Conservation (phyloP, 2,888 invertebrate genomes). For the Hofmannophila pseudospretella region DNA sequence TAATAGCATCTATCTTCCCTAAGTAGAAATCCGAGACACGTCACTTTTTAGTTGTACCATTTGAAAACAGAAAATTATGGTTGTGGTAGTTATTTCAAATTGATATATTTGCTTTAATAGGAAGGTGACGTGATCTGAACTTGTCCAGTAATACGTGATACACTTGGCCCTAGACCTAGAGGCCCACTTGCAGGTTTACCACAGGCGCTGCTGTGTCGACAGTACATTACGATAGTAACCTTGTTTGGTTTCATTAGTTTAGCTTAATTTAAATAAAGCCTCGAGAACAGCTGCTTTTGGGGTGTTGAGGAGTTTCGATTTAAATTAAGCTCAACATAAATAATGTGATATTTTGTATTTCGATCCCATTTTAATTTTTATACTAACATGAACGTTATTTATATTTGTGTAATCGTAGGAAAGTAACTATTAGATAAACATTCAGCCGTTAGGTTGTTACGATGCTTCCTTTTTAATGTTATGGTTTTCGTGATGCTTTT, state of each 20-base stretch:
- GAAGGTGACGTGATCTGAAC: constrained; percentile 46
- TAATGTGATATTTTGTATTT: constrained; percentile 77
- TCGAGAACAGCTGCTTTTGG: constrained; percentile 34
- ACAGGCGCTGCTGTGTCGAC: constrained; percentile 26
- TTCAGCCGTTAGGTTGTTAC: constrained; percentile 35
- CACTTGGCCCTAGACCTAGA: constrained; percentile 25
- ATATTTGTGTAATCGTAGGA: constrained; percentile 51
- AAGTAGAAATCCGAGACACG: constrained; percentile 40
- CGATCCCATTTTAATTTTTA: constrained; percentile 63
- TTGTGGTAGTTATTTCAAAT: constrained; percentile 76
- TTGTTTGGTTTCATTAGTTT: constrained; percentile 62
- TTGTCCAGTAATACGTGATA: constrained; percentile 32
- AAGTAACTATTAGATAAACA: constrained; percentile 41
- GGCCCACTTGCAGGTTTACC: constrained; percentile 32
- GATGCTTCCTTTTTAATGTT: constrained; percentile 70
- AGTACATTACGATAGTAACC: constrained; percentile 32
- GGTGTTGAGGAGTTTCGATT: constrained; percentile 42
- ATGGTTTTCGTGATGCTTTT: constrained; percentile 59
- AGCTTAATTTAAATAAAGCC: constrained; percentile 69
- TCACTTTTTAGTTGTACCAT: constrained; percentile 60
- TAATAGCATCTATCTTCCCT: constrained; percentile 36
- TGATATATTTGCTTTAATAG: constrained; percentile 62
- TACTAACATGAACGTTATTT: constrained; percentile 54
- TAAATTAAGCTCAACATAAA: constrained; percentile 77
- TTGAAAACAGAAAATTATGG: constrained; percentile 66